These are phyloP conservation scores for Meganola albula DNA, from an alignment of 2,888 invertebrate species.

Conservation along the genomic window DNA sequence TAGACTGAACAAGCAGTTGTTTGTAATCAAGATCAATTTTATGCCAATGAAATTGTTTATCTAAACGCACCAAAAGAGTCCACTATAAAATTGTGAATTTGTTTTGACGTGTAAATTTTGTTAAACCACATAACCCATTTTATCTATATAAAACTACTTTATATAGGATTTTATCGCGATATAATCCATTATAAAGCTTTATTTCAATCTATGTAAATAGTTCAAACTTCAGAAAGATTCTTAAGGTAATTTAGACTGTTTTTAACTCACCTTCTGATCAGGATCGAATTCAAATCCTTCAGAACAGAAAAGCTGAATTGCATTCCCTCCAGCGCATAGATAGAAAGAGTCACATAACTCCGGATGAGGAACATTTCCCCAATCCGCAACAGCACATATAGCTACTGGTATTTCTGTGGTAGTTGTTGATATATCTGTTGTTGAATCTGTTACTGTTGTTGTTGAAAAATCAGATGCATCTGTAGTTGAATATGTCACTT, in stretches of 20 bases:
- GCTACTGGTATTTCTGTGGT: conserved; percentile 6
- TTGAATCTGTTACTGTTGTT: not conserved
- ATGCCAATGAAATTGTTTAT: too few relatives aligned
- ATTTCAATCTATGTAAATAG: too few relatives aligned
- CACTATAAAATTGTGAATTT: not conserved
- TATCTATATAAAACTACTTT: not conserved
- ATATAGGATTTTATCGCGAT: not conserved
- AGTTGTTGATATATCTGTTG: not conserved
- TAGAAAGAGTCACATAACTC: conserved; percentile 32
- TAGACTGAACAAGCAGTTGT: not conserved
- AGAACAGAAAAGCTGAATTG: conserved; percentile 26
- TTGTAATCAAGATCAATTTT: too few relatives aligned
- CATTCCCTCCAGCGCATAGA: conserved; percentile 27
- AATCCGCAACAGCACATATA: conserved; percentile 27
- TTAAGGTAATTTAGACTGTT: too few relatives aligned
- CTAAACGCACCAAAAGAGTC: too few relatives aligned
- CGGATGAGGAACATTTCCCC: conserved; percentile 34
- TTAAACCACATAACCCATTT: not conserved
- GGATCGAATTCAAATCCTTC: conserved; percentile 34
- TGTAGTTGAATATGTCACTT: not conserved
- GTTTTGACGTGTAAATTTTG: not conserved
- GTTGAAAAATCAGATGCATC: not conserved
- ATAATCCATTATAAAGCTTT: not conserved
- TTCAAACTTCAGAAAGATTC: too few relatives aligned
- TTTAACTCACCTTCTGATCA: conserved; percentile 19